Evolutionary conservation across 2,113 vertebrate genomes (phyloP).

Genomic region (Phylloscopus whistleri): DNA sequence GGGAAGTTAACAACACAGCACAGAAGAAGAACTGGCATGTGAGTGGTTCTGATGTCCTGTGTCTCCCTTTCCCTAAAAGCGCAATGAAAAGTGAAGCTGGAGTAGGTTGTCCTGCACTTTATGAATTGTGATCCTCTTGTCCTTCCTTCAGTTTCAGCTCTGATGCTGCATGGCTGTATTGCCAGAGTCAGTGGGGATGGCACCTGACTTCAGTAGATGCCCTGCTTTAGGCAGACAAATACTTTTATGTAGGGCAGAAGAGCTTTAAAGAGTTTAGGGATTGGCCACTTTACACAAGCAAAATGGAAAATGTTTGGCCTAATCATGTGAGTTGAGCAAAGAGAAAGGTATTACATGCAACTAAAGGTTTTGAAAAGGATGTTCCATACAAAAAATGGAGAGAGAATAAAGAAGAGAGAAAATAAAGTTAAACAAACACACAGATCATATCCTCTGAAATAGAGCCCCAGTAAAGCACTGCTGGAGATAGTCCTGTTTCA

Average conservation of each 20-base stretch:
- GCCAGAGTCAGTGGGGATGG: not conserved
- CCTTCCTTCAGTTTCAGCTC: not conserved
- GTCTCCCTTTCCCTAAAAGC: not conserved
- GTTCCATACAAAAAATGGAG: not conserved
- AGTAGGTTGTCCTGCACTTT: not conserved
- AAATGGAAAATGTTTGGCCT: not conserved
- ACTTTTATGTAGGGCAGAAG: not conserved
- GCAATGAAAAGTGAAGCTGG: not conserved
- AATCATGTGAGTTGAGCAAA: not conserved
- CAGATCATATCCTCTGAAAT: not conserved
- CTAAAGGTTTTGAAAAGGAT: not conserved
- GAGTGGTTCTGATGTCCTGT: not conserved
- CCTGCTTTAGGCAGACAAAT: not conserved
- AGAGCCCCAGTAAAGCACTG: not conserved
- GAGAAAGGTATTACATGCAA: not conserved
- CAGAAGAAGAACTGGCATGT: slow-evolving; percentile 7
- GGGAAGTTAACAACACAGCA: slow-evolving; percentile 43
- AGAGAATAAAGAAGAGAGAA: not conserved
- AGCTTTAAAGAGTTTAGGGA: not conserved
- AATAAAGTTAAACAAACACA: not conserved
- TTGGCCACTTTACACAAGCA: not conserved
- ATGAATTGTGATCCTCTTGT: not conserved
- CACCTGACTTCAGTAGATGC: not conserved
- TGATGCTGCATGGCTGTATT: not conserved
- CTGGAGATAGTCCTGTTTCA: not conserved